Base-by-base conservation (phyloP, 2,113 vertebrate genomes). In the Orycteropus afer region DNA sequence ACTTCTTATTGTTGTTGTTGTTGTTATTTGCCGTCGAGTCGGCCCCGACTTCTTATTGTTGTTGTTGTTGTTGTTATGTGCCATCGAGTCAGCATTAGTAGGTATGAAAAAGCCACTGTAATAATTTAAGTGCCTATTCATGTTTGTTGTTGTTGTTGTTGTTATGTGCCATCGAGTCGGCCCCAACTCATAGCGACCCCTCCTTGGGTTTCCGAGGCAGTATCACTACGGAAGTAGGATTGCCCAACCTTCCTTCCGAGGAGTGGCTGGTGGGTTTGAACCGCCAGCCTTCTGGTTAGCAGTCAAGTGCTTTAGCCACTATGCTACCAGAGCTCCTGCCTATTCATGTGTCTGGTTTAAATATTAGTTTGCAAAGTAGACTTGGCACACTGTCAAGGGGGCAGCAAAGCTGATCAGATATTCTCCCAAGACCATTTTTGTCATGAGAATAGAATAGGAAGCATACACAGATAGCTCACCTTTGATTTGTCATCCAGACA, bases 271-370 rank as follows among this genome's bases (percentile, higher is more conserved):
- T n/a, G n/a, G n/a, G n/a, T n/a, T n/a, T n/a, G n/a, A n/a, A n/a
- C n/a, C n/a, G n/a, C n/a, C n/a, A n/a, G n/a, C n/a, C n/a, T n/a
- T n/a, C n/a, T n/a, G n/a, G n/a, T n/a, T n/a, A n/a, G n/a, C n/a
- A n/a, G n/a, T n/a, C n/a, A n/a, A n/a, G n/a, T n/a, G n/a, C n/a
- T n/a, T n/a, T n/a, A n/a, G n/a, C n/a, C n/a, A n/a, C n/a, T n/a
- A n/a, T n/a, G n/a, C n/a, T n/a, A n/a, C n/a, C n/a, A n/a, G n/a
- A n/a, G n/a, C n/a, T n/a, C n/a, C n/a, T n/a, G n/a, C n/a, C n/a
- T n/a, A n/a, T n/a, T n/a, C 77, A 22, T 92, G n/a, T 79, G 40
- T 63, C 93, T 88, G 89, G 23, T 92, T 90, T 91, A 89, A 91
- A 63, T 93, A 73, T n/a, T 88, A 89, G 79, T 65, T 17, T 84